Percentiles rank a stretch among this genome's conserved stretches.
phyloP scores from a whole-genome alignment of 2,888 invertebrate species.

The Hypsopygia costalis region DNA sequence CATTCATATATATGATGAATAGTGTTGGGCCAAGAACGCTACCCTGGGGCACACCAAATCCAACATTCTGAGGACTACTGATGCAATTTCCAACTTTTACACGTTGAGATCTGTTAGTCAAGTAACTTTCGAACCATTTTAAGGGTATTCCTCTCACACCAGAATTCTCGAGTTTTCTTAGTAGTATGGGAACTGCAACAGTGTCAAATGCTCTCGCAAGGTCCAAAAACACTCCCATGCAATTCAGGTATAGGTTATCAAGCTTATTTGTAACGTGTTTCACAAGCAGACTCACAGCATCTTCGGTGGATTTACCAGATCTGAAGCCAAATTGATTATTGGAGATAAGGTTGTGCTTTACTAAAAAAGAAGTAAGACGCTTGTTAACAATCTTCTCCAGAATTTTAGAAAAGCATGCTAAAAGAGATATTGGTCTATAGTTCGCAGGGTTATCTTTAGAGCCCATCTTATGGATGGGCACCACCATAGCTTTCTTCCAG shows the following conservation, averaged over 20 bases:
- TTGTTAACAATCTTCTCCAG: slow-evolving; percentile 3
- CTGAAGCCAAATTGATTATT: slow-evolving; percentile 1
- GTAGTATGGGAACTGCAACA: too few relatives aligned
- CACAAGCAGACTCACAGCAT: background rate
- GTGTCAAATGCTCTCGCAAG: background rate
- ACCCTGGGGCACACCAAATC: background rate
- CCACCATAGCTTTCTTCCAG: slow-evolving; percentile 9
- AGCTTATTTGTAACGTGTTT: background rate
- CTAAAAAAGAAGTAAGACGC: background rate
- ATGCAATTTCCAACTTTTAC: too few relatives aligned
- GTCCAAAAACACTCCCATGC: background rate
- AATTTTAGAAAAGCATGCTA: background rate
- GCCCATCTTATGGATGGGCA: slow-evolving; percentile 12
- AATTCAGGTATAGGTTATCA: background rate
- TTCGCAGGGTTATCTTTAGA: background rate
- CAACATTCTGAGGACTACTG: too few relatives aligned
- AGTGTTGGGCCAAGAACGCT: background rate
- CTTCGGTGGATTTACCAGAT: background rate
- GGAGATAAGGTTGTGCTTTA: background rate
- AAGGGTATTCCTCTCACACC: background rate
- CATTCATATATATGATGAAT: background rate
- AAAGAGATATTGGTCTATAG: slow-evolving; percentile 1
- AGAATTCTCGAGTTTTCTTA: too few relatives aligned
- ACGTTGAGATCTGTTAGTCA: too few relatives aligned
- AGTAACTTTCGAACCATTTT: background rate